Conservation (phyloP, 2,113 vertebrate genomes). For the Chaetodon auriga region DNA sequence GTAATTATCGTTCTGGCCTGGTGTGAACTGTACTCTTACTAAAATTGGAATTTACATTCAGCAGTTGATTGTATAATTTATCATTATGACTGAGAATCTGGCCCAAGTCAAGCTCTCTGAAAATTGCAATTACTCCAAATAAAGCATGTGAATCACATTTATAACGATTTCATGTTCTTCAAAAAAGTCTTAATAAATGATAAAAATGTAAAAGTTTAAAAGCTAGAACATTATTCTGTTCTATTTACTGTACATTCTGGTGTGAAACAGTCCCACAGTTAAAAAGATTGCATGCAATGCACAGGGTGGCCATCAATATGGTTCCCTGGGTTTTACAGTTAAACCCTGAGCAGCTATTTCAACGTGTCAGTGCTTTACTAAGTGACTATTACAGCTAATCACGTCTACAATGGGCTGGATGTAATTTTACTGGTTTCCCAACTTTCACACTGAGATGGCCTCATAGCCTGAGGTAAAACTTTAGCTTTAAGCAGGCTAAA, state of each 20-base stretch:
- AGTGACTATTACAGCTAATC: slow-evolving; percentile 74
- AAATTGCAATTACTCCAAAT: slow-evolving; percentile 31
- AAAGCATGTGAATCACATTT: slow-evolving; percentile 32
- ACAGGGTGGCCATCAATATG: slow-evolving; percentile 27
- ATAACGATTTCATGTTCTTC: slow-evolving; percentile 9
- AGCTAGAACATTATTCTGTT: background rate
- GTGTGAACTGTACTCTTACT: background rate
- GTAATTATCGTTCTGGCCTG: slow-evolving; percentile 22
- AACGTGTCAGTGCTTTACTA: slow-evolving; percentile 63
- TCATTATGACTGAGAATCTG: slow-evolving; percentile 31
- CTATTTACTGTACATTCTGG: slow-evolving; percentile 3
- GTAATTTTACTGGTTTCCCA: slow-evolving; percentile 56
- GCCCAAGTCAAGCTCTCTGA: slow-evolving; percentile 14
- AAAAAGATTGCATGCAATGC: slow-evolving; percentile 13
- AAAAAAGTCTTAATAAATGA: background rate
- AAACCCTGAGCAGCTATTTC: slow-evolving; percentile 40
- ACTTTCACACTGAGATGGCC: slow-evolving; percentile 36
- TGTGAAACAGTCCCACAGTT: background rate
- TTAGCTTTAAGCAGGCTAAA: slow-evolving; percentile 34
- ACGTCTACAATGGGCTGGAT: slow-evolving; percentile 49
- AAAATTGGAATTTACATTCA: slow-evolving; percentile 20
- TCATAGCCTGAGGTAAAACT: slow-evolving; percentile 45
- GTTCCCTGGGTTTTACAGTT: slow-evolving; percentile 42
- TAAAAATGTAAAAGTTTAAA: background rate
- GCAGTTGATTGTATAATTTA: slow-evolving; percentile 34